A percentile compares a stretch with the other conserved stretches of the same genome.
Conservation (phyloP, 2,888 invertebrate genomes). For the Thecophora atra region DNA sequence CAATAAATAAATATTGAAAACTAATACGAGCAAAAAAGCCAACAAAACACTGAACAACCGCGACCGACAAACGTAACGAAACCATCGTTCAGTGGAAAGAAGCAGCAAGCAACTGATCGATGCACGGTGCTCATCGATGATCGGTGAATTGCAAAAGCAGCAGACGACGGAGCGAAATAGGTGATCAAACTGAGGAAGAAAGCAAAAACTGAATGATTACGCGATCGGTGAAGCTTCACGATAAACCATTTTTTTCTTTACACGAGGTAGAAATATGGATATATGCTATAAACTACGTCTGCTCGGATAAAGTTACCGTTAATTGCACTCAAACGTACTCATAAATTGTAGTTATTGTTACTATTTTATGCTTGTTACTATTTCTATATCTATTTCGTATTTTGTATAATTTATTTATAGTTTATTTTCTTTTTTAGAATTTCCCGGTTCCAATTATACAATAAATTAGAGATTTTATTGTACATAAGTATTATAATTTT, state of each 20-base stretch:
- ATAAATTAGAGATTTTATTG: too few species aligned
- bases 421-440: too few species aligned
- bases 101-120: not conserved
- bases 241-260: constrained; percentile 6
- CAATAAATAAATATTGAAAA: not conserved
- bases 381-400: too few species aligned
- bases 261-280: too few species aligned
- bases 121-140: not conserved
- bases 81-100: not conserved
- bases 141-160: constrained; percentile 23
- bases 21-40: not conserved
- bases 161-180: not conserved
- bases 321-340: not conserved
- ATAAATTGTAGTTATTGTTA: too few species aligned
- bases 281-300: not conserved
- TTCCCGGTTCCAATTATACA: too few species aligned
- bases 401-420: too few species aligned
- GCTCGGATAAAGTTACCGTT: not conserved
- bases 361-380: too few species aligned
- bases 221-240: constrained; percentile 18
- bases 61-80: not conserved
- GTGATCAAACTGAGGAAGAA: not conserved
- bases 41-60: not conserved
- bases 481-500: too few species aligned
- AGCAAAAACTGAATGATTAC: constrained; percentile 24